Percentiles rank a stretch among this genome's conserved stretches.
phyloP scores from a whole-genome alignment of 2,797 vertebrate species.

The Botia kubotai region DNA sequence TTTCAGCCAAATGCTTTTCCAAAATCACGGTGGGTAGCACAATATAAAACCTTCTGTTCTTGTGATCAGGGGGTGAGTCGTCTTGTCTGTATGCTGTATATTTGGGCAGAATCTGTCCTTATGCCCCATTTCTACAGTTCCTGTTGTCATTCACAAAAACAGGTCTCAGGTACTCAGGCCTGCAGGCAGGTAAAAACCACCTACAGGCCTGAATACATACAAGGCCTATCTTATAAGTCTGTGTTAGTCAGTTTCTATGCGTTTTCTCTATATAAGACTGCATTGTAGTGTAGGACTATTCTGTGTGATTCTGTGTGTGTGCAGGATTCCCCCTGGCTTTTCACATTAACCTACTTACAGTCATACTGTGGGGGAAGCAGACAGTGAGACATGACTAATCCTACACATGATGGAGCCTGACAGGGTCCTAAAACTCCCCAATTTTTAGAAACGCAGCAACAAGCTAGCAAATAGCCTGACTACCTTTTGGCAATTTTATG shows the following conservation, averaged over 20 bases:
- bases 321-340: conserved; percentile 23
- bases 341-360: conserved; percentile 31
- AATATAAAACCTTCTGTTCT: conserved; percentile 6
- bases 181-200: background rate
- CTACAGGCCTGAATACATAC: background rate
- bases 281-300: conserved; percentile 9
- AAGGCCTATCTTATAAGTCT: background rate
- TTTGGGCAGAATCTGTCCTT: background rate
- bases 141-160: background rate
- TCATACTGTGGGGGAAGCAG: conserved; percentile 12
- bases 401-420: background rate
- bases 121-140: background rate
- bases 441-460: too few species aligned
- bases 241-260: too few species aligned
- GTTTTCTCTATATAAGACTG: background rate
- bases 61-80: background rate
- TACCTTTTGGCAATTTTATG: background rate
- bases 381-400: conserved; percentile 17
- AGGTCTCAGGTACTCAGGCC: background rate
- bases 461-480: background rate
- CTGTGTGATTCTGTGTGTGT: background rate
- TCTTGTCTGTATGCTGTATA: background rate
- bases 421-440: conserved; percentile 5
- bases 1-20: background rate
- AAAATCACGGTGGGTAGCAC: background rate